Evolutionary conservation across 2,888 invertebrate species (phyloP), one percentile per base, ranked within the genome.

Genomic region (Pinctada fucata): DNA sequence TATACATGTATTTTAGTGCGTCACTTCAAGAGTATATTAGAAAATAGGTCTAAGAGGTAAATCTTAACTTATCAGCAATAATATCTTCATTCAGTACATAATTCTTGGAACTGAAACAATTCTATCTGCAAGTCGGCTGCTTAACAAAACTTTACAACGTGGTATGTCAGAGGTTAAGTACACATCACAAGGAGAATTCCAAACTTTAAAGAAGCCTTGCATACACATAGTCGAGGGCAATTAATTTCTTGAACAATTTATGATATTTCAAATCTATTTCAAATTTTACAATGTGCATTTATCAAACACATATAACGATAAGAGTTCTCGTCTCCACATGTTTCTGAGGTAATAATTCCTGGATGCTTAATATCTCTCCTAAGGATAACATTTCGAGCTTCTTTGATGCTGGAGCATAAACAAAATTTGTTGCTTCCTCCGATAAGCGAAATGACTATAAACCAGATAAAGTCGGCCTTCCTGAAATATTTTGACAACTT

Each of bases 351-450:
- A 64, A 66, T 74, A 66, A 65, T 74, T 74, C 74, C 49, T 47
- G 65, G 66, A 65, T 65, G 50, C 64, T 13, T n/a, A 48, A 65
- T 74, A 45, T 74, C 66, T 66, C 49, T 50, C 74, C 48, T 74
- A 49, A 31, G 72, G 71, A 72, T 72, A 73, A 77, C 76, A 77
- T 77, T 77, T 72, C 76, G 66, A 66, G n/a, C 66, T 16, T 49
- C 76, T 77, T 77, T 77, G 76, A 77, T 67, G 76, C 76, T 67
- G 58, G 52, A 72, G 66, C 72, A 77, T 77, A 77, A 77, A 77
- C 76, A 77, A 77, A 77, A 77, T 77, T 77, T 77, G 76, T 77
- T 52, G 76, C 76, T 66, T 66, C 66, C 76, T 47, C 48, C 64
- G 76, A 77, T 77, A 77, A 77, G 76, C n/a, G 72, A 67, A 72